These are phyloP conservation scores for Micoletzkya japonica DNA, from an alignment of 2,888 invertebrate species.

Conservation along the genomic window DNA sequence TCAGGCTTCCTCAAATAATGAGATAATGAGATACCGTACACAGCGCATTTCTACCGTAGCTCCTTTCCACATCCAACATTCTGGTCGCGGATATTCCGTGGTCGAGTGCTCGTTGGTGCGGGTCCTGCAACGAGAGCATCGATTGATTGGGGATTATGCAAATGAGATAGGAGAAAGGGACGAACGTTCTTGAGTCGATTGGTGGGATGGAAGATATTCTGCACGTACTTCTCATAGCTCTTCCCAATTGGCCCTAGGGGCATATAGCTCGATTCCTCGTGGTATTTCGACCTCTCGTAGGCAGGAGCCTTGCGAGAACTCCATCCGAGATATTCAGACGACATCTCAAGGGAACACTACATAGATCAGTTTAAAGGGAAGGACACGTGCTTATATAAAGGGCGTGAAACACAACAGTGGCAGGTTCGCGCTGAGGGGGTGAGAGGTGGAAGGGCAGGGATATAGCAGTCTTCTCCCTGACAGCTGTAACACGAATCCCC, in stretches of 20 bases:
- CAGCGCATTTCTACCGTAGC: conserved; percentile 52
- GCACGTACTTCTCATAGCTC: conserved; percentile 55
- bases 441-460: background rate
- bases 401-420: too few species aligned
- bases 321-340: conserved; percentile 61
- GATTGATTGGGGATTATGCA: background rate
- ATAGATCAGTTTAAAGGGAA: background rate
- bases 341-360: conserved; percentile 45
- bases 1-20: too few species aligned
- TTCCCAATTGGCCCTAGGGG: conserved; percentile 53
- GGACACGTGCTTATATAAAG: background rate
- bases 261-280: conserved; percentile 35
- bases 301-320: conserved; percentile 45
- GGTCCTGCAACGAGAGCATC: conserved; percentile 33
- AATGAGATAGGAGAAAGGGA: too few species aligned
- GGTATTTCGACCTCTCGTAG: conserved; percentile 36
- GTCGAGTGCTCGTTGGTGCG: conserved; percentile 35
- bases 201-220: conserved; percentile 50
- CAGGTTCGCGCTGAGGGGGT: background rate
- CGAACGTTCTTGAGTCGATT: conserved; percentile 37
- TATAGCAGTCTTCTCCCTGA: too few species aligned
- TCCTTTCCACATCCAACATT: conserved; percentile 56
- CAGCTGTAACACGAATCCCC: conserved; percentile 17
- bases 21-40: conserved; percentile 32
- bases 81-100: conserved; percentile 49